Conservation (phyloP, 64 coral and sea anemone genomes). For the Porites lutea region DNA sequence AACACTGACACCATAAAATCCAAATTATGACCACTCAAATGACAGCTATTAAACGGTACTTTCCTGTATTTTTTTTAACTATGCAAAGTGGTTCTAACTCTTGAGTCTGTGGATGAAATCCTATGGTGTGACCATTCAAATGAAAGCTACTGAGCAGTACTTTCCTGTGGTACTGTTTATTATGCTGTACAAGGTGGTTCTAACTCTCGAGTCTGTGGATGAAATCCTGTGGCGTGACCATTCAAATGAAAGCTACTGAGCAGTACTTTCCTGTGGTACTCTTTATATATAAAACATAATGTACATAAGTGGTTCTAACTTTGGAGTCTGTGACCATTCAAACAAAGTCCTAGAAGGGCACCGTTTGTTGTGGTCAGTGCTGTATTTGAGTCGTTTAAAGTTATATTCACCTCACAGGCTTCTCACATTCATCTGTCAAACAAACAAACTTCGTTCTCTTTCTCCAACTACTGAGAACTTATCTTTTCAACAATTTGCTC, state of each 20-base stretch:
- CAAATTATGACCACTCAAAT: background rate
- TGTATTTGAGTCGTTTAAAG: too few relatives aligned
- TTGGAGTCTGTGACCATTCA: background rate
- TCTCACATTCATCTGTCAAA: too few relatives aligned
- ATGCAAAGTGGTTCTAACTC: background rate
- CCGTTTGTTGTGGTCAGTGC: background rate
- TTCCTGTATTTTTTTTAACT: background rate
- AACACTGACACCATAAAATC: background rate
- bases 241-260: too few relatives aligned
- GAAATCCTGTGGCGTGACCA: too few relatives aligned
- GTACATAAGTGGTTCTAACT: background rate
- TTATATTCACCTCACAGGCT: too few relatives aligned
- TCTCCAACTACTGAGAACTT: background rate
- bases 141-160: too few relatives aligned
- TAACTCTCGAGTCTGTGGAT: too few relatives aligned
- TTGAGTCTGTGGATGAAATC: too few relatives aligned
- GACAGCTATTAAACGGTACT: background rate
- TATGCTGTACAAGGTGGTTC: too few relatives aligned
- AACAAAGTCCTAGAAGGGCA: background rate
- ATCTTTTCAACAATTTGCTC: background rate
- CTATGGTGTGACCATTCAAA: too few relatives aligned
- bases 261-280: too few relatives aligned
- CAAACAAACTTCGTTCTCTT: conserved; percentile 9
- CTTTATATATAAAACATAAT: background rate
- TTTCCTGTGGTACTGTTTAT: too few relatives aligned